Base-by-base conservation (phyloP, 2,888 invertebrate species). In the Synanthedon tipuliformis region DNA sequence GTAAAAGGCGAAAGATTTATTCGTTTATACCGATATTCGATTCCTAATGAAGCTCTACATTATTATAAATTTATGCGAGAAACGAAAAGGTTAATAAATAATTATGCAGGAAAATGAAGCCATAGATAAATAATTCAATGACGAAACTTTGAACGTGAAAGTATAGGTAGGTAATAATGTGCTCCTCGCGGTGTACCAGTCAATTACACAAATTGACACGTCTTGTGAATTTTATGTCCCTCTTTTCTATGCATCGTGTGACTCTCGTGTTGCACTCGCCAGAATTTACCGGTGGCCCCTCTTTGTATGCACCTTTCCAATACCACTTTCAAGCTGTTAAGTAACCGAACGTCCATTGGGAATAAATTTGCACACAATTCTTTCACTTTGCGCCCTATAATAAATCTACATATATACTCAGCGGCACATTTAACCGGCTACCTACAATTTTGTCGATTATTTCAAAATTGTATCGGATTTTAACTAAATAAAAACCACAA, bases 1-100 rank as follows among this genome's bases (percentile, higher is more conserved):
- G 91, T 91, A 91, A 92, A 91, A 91, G 91, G 91, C 91, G 91
- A 92, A 92, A 91, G 91, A 91, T 92, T 91, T 92, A 88, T 90
- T 74, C 90, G 91, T 88, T 77, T 78, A n/a, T n/a, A n/a, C n/a
- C n/a, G n/a, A n/a, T n/a, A n/a, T n/a, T n/a, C n/a, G n/a, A n/a
- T n/a, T n/a, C 27, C 4, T 27, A 27, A 27, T 27, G 7, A 27
- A 27, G 1, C 7, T 27, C 7, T 7, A 27, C 18, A 27, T 23
- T 23, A 23, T 23, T 4, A 23, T n/a, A 18, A 23, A 18, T 4
- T 23, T 23, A 23, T 4, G 4, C 23, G 23, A 23, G 23, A 23
- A 23, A 23, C 23, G 23, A 4, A 23, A 23, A 23, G 23, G 23
- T 23, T 23, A 23, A 23, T 34, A 34, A 18, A 34, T 34, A 34